phyloP scores from a whole-genome alignment of 2,888 invertebrate genomes.

The Agonum fuliginosum region DNA sequence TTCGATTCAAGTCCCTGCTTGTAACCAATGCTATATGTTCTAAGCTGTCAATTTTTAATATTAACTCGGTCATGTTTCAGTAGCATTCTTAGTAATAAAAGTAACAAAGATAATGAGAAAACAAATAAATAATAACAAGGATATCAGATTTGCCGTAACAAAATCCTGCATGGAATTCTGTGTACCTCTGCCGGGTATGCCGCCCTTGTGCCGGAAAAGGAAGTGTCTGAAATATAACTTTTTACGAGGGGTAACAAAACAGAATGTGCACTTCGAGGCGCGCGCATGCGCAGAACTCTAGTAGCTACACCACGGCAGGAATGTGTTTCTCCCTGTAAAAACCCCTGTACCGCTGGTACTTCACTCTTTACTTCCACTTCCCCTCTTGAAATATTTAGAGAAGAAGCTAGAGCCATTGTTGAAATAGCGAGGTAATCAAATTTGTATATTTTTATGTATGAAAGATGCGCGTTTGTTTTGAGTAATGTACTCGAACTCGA shows the following conservation, averaged over 20 bases:
- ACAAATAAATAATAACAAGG: no score
- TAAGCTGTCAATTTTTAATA: no score
- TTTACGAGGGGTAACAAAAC: constrained; percentile 51
- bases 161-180: neutral
- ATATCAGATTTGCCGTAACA: no score
- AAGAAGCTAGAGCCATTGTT: constrained; percentile 40
- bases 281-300: constrained; percentile 15
- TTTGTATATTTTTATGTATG: constrained; percentile 49
- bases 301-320: neutral
- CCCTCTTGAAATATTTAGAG: constrained; percentile 43
- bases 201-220: constrained; percentile 8
- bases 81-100: no score
- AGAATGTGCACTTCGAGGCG: constrained; percentile 23
- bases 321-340: constrained; percentile 23
- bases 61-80: no score
- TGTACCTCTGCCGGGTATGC: neutral
- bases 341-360: constrained; percentile 25
- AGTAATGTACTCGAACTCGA: constrained; percentile 32
- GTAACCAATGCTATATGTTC: no score
- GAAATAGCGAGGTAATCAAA: constrained; percentile 42
- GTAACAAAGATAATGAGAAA: no score
- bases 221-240: constrained; percentile 53
- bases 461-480: constrained; percentile 16
- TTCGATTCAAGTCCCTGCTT: no score
- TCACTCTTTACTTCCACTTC: neutral